phyloP scores from a whole-genome alignment of 2,888 invertebrate species.

The Villa cingulata region DNA sequence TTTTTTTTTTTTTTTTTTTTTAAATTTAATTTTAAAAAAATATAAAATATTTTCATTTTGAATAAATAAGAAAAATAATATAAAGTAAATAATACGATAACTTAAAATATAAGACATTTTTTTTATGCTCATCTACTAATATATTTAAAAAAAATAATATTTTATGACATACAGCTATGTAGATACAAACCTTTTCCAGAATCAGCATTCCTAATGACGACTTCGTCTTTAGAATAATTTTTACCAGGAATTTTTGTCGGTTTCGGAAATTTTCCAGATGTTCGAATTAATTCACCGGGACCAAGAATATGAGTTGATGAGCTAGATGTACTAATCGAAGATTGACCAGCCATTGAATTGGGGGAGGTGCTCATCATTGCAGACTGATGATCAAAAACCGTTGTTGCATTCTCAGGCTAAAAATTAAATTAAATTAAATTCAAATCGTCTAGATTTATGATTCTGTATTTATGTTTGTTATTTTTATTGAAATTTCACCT shows the following conservation, averaged over 20 bases:
- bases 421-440: no score
- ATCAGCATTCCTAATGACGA: constrained; percentile 87
- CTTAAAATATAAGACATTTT: not conserved
- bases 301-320: constrained; percentile 46
- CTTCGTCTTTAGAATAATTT: constrained; percentile 89
- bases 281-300: constrained; percentile 74
- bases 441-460: no score
- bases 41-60: not conserved
- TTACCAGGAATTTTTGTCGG: constrained; percentile 85
- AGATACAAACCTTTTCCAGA: constrained; percentile 75
- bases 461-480: no score
- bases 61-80: not conserved
- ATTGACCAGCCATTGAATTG: constrained; percentile 41
- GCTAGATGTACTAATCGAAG: constrained; percentile 37
- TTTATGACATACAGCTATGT: constrained; percentile 24
- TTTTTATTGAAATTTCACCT: no score
- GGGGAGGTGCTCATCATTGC: constrained; percentile 42
- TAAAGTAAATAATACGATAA: not conserved
- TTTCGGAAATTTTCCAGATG: constrained; percentile 76
- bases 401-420: constrained; percentile 17
- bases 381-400: constrained; percentile 23
- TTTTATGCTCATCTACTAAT: no score
- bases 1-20: not conserved
- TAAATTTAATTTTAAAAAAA: constrained; percentile 8
- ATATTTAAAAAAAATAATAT: constrained; percentile 2